Base-by-base conservation (phyloP, 2,113 vertebrate species). In the Daboia siamensis region DNA sequence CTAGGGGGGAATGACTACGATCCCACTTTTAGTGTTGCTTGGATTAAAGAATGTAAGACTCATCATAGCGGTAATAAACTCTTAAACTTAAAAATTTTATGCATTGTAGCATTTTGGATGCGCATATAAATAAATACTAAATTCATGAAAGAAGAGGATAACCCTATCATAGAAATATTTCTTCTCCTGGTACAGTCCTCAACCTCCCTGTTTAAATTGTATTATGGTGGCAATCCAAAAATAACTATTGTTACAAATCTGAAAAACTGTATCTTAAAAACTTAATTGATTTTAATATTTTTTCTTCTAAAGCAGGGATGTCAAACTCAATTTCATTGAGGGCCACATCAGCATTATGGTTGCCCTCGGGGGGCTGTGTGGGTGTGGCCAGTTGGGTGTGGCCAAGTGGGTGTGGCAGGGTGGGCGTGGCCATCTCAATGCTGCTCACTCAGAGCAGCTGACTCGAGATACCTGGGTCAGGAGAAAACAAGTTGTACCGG, bases 1-100 rank as follows among this genome's bases (percentile, higher is more conserved):
- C 93, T 99, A 99, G 95, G 99, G 99, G 13, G 99, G 99, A 90
- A 98, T 99, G 98, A 99, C 98, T 5, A 99, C 99, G 20, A 99
- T 99, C 92, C 99, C 99, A 0, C 98, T 99, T 29, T 97, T 99
- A 39, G 99, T 99, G 3, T 97, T 99, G 10, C 97, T 99, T 89
- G 99, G 99, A 4, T 96, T 99, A 94, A 99, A 99, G 96, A 99
- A 98, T 48, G 99, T 99, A 96, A 98, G 98, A 95, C 39, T 61
- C 89, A 88, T 48, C 3, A 5, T 74, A 44, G 17, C 0, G 87
- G 0, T 39, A 13, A 89, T 13, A 20, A 89, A 44, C 23, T 92
- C 1, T 86, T 20, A 8, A 17, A 80, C 12, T 86, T n/a, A 0
- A 11, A 15, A 85, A 15, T 52, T 52, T 1, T 91, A 93, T 87